These are phyloP conservation scores for Epinephelus coioides DNA, from an alignment of 2,797 vertebrate genomes.

Conservation along the genomic window DNA sequence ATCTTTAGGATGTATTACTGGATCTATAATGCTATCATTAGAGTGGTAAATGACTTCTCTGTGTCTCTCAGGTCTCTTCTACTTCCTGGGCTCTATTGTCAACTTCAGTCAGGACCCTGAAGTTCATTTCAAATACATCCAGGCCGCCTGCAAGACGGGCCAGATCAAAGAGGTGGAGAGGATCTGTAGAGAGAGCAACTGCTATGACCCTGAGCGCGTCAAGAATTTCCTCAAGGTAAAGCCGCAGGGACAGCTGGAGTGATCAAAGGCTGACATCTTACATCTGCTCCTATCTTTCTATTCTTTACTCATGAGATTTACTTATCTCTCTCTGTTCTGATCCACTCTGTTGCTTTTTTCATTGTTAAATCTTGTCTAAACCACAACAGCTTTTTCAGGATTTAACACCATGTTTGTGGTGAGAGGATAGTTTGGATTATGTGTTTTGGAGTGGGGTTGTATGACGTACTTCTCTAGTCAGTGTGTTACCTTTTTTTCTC, in stretches of 20 bases:
- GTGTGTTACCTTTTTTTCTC: too few species aligned
- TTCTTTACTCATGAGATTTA: background rate
- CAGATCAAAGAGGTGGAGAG: slow-evolving; percentile 98
- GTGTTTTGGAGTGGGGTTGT: too few species aligned
- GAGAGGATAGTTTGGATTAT: too few species aligned
- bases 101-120: slow-evolving; percentile 99
- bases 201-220: slow-evolving; percentile 96
- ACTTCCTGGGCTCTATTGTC: slow-evolving; percentile 98
- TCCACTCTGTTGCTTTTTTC: background rate
- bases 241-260: background rate
- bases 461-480: too few species aligned
- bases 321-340: background rate
- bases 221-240: slow-evolving; percentile 98
- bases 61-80: slow-evolving; percentile 91
- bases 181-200: slow-evolving; percentile 98
- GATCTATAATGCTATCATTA: background rate
- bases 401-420: background rate
- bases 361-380: background rate
- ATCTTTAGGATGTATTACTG: slow-evolving; percentile 4
- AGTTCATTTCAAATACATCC: slow-evolving; percentile 98
- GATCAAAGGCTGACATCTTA: slow-evolving; percentile 22
- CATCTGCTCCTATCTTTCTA: background rate
- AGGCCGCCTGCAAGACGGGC: slow-evolving; percentile 96
- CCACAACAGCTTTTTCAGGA: background rate
- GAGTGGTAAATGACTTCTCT: slow-evolving; percentile 1